phyloP scores from a whole-genome alignment of 2,113 vertebrate genomes.

The Nipponia nippon region DNA sequence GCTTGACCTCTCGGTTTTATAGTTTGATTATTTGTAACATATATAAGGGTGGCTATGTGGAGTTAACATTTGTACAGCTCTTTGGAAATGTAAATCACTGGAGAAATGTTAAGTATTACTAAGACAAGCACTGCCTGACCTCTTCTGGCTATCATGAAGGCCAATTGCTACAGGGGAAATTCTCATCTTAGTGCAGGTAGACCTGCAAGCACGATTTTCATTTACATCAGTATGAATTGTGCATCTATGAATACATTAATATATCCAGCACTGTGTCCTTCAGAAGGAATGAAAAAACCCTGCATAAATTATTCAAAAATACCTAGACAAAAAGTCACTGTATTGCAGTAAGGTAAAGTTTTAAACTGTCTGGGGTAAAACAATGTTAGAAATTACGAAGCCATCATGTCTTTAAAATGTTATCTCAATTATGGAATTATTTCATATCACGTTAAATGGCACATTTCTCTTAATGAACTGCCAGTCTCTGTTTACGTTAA shows the following conservation, averaged over 20 bases:
- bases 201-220: not conserved
- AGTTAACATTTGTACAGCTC: not conserved
- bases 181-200: not conserved
- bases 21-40: not conserved
- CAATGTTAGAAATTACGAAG: not conserved
- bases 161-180: not conserved
- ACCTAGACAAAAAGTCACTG: not conserved
- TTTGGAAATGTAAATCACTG: not conserved
- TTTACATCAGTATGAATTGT: not conserved
- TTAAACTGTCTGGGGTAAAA: not conserved
- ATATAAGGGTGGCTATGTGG: not conserved
- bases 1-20: not conserved
- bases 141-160: not conserved
- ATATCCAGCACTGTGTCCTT: not conserved
- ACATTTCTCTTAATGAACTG: conserved; percentile 1
- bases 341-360: not conserved
- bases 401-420: not conserved
- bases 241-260: not conserved
- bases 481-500: not conserved
- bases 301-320: not conserved
- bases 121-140: not conserved
- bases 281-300: not conserved
- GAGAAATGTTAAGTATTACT: not conserved
- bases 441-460: not conserved
- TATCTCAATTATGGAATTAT: not conserved